Base-by-base conservation (phyloP, 1,140 invertebrate species). In the Lepidurus apus region DNA sequence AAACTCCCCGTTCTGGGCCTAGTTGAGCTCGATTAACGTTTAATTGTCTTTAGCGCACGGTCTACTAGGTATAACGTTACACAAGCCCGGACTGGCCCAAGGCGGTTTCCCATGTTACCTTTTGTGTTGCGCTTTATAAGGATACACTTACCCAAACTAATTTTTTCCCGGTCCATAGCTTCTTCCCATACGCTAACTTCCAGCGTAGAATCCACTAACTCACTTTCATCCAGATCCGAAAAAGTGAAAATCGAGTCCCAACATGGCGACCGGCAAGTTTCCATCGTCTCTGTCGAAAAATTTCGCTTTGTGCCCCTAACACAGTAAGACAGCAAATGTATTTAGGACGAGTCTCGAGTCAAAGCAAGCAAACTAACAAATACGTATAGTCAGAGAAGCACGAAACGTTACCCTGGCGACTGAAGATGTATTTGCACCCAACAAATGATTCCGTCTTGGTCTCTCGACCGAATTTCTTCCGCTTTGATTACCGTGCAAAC, bases 201-300 rank as follows among this genome's bases (percentile, higher is more conserved):
- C 42, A 97, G 88, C 17, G 91, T 89, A 78, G 91, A 89, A 74
- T 93, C 91, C 83, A 93, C 90, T 43, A 95, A 85, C 81, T 91
- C 89, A 80, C 94, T 93, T 1, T 90, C 91, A 43, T 90, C 89
- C 21, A 94, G 89, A 34, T 91, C 91, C 0, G 90, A 87, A 83
- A 95, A 93, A 77, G 91, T 91, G 24, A 95, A 86, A n/a, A 93
- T 95, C 17, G 93, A 93, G 83, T 95, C 95, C 94, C 93, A 96
- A 74, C 94, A 92, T 8, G 94, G 93, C 84, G 92, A 93, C 82
- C 92, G 92, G 1, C 92, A 92, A 10, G 92, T 90, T 78, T 93
- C 92, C 1, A 93, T 91, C 6, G 93, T 90, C 82, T 92, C 92
- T 1, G 93, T 95, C 83, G 93, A 92, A 42, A 77, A 77, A 21